Evolutionary conservation across 2,113 vertebrate species (phyloP).

Genomic region (Grammomys surdaster): DNA sequence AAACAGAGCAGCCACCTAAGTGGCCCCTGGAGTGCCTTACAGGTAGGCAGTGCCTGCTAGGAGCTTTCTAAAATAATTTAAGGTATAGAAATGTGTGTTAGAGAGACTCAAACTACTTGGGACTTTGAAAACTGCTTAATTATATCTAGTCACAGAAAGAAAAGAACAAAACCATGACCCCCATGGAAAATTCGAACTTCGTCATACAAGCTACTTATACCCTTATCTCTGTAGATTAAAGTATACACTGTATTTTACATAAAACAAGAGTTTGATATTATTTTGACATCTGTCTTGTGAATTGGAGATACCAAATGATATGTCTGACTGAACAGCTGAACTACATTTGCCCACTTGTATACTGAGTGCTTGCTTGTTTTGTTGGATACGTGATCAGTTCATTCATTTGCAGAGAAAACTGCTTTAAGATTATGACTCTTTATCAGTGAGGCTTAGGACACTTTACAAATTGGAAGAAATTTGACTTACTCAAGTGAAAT

Average conservation of each 20-base stretch:
- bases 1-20: background rate
- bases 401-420: background rate
- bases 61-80: background rate
- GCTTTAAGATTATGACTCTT: background rate
- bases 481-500: slow-evolving; percentile 11
- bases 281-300: background rate
- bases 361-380: background rate
- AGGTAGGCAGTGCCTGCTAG: background rate
- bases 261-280: background rate
- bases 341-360: background rate
- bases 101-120: background rate
- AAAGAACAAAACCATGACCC: background rate
- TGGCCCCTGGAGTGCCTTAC: background rate
- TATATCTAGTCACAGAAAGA: background rate
- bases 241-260: background rate
- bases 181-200: background rate
- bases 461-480: background rate
- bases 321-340: background rate
- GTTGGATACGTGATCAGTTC: background rate
- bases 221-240: background rate
- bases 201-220: background rate
- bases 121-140: background rate
- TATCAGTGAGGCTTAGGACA: background rate
- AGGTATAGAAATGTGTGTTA: background rate
- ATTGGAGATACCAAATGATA: background rate